These are phyloP conservation scores for Dreissena rostriformis DNA, from an alignment of 1,140 invertebrate genomes.

Conservation along the genomic window DNA sequence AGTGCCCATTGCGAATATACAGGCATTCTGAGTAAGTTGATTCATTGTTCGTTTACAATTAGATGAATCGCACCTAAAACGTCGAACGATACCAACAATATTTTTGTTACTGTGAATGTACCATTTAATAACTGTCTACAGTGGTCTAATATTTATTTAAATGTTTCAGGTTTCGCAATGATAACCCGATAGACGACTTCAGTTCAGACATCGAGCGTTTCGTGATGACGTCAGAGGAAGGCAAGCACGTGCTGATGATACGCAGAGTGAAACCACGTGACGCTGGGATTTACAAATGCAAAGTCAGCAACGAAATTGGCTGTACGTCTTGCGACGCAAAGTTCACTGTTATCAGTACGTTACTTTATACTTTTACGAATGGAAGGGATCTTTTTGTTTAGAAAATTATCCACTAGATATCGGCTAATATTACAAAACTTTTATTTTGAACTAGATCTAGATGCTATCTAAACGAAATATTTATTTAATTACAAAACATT, in stretches of 20 bases:
- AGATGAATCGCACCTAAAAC: not conserved
- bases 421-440: too few species aligned
- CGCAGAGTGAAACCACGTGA: slow-evolving; percentile 22
- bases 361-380: not conserved
- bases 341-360: slow-evolving; percentile 27
- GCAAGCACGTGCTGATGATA: slow-evolving; percentile 35
- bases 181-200: slow-evolving; percentile 32
- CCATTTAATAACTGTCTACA: not conserved
- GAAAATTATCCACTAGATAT: too few species aligned
- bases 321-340: slow-evolving; percentile 46
- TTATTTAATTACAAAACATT: too few species aligned
- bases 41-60: not conserved
- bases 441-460: too few species aligned
- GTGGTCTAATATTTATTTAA: not conserved
- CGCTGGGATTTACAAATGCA: slow-evolving; percentile 43
- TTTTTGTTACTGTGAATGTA: not conserved
- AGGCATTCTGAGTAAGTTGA: too few species aligned
- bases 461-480: too few species aligned
- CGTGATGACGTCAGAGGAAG: slow-evolving; percentile 35
- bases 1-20: too few species aligned
- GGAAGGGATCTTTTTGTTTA: too few species aligned
- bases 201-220: slow-evolving; percentile 29
- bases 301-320: slow-evolving; percentile 38
- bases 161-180: slow-evolving; percentile 42
- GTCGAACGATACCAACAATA: not conserved